phyloP scores from a whole-genome alignment of 2,113 vertebrate genomes.

The Phoenicopterus ruber region DNA sequence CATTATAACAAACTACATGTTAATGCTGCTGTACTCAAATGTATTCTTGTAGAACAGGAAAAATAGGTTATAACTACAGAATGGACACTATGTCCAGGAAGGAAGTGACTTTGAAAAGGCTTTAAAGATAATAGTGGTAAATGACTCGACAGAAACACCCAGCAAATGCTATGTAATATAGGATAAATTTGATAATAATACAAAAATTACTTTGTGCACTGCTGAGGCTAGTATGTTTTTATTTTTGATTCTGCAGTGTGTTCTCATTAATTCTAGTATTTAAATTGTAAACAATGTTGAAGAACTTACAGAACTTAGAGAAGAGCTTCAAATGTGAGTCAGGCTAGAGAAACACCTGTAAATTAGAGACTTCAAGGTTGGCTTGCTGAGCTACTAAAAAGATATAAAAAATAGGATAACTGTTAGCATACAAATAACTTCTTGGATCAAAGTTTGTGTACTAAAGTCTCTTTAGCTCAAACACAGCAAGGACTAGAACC shows the following conservation, averaged over 20 bases:
- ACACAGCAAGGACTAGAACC: neutral
- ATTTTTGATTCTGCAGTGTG: neutral
- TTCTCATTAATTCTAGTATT: neutral
- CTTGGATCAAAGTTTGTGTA: neutral
- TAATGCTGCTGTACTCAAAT: neutral
- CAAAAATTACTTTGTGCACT: neutral
- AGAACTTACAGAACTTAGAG: neutral
- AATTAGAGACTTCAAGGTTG: neutral
- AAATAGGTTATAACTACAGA: neutral
- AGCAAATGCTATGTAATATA: neutral
- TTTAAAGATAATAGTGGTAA: neutral
- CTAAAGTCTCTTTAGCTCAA: neutral
- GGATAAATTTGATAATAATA: neutral
- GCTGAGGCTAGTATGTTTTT: neutral
- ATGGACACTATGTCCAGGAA: neutral
- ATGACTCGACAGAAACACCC: neutral
- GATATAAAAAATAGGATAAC: neutral
- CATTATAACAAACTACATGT: neutral
- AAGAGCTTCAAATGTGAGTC: neutral
- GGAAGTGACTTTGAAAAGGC: neutral
- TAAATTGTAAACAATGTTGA: neutral
- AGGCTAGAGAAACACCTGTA: neutral
- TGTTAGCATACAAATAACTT: neutral
- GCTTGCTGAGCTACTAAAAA: neutral
- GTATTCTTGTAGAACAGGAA: neutral